phyloP scores from a whole-genome alignment of 2,888 invertebrate species.

The Rambutsinella grinnellia region DNA sequence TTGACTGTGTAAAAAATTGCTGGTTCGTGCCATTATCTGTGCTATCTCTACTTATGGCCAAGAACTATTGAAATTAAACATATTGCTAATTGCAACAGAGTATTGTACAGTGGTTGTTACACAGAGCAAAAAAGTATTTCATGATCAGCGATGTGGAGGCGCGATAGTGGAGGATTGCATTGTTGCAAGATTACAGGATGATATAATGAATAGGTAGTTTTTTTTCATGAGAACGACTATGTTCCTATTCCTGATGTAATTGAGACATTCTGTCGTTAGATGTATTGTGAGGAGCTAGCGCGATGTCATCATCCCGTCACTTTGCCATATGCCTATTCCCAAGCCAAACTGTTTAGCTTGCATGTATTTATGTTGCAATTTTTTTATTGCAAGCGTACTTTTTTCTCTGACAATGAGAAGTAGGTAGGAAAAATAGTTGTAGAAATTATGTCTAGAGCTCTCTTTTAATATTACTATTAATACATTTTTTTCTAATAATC shows the following conservation, averaged over 20 bases:
- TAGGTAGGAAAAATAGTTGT: not conserved
- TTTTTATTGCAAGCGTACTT: constrained; percentile 9
- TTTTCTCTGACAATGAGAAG: not conserved
- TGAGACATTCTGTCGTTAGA: constrained; percentile 15
- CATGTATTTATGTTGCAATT: constrained; percentile 25
- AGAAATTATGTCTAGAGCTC: not conserved
- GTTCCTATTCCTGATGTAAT: constrained; percentile 60
- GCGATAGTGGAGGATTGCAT: constrained; percentile 8
- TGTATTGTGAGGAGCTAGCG: constrained; percentile 10
- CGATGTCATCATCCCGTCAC: constrained; percentile 30
- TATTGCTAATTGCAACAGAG: constrained; percentile 12
- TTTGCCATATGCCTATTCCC: not conserved
- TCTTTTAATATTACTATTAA: constrained; percentile 11
- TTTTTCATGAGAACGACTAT: constrained; percentile 57
- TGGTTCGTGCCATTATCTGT: not conserved
- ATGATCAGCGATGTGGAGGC: constrained; percentile 37
- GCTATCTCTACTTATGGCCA: not conserved
- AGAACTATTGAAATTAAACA: not conserved
- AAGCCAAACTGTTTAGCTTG: not conserved
- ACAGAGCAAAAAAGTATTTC: constrained; percentile 32
- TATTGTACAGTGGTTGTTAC: not conserved
- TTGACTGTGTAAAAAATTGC: not conserved
- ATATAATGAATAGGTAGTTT: constrained; percentile 59
- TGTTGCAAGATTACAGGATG: constrained; percentile 21
- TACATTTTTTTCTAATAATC: not conserved